Percentiles rank a stretch among this genome's conserved stretches.
phyloP scores from a whole-genome alignment of 2,888 invertebrate species.

The Drosophila nr. fundita region DNA sequence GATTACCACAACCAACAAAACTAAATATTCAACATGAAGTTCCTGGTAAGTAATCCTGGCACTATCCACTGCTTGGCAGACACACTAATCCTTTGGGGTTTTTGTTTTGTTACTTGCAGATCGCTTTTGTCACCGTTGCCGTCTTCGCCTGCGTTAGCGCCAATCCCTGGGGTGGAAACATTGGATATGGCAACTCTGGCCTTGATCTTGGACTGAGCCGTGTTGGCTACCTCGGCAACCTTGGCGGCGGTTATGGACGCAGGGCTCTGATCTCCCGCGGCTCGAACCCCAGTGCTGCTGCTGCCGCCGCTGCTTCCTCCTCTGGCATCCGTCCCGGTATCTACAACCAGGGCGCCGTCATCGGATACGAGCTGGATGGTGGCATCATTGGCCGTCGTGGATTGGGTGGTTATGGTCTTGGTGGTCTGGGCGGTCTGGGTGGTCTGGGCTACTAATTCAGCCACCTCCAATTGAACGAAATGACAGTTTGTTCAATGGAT shows the following conservation, averaged over 20 bases:
- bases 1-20: slow-evolving; percentile 70
- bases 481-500: slow-evolving; percentile 30
- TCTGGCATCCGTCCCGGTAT: slow-evolving; percentile 47
- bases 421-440: slow-evolving; percentile 26
- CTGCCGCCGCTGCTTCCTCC: slow-evolving; percentile 63
- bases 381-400: slow-evolving; percentile 12
- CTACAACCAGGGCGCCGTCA: slow-evolving; percentile 48
- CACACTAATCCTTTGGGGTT: slow-evolving; percentile 25
- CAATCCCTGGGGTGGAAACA: slow-evolving; percentile 40
- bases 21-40: slow-evolving; percentile 73
- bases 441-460: slow-evolving; percentile 53
- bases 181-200: slow-evolving; percentile 18
- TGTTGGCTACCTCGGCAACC: slow-evolving; percentile 47
- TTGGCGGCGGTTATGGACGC: slow-evolving; percentile 16
- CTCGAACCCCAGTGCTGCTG: slow-evolving; percentile 53
- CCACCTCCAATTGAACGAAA: slow-evolving; percentile 9
- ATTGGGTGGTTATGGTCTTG: neutral
- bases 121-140: slow-evolving; percentile 61
- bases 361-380: slow-evolving; percentile 49
- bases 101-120: slow-evolving; percentile 36
- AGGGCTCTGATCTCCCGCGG: slow-evolving; percentile 27
- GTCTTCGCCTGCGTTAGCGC: slow-evolving; percentile 61
- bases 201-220: neutral
- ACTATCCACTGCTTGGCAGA: neutral
- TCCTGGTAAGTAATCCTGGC: slow-evolving; percentile 67